A percentile compares a stretch with the other conserved stretches of the same genome.
Evolutionary conservation across 2,797 vertebrate species (phyloP).

Genomic region (Gymnothorax reevesii): DNA sequence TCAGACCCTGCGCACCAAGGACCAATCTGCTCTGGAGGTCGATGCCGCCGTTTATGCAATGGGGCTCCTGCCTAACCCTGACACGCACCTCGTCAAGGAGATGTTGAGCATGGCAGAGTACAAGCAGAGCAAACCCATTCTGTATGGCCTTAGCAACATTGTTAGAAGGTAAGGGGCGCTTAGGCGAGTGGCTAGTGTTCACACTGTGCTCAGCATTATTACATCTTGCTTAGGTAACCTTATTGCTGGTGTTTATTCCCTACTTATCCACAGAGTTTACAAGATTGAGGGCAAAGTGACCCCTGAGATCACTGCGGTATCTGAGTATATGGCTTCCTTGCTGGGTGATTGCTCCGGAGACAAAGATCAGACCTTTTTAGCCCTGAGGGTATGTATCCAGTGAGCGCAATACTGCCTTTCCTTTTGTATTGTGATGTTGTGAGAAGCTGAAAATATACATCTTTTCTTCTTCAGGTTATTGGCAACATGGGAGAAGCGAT

Average conservation of each 20-base stretch:
- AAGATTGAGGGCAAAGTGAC: slow-evolving; percentile 60
- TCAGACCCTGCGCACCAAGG: slow-evolving; percentile 73
- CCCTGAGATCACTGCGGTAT: slow-evolving; percentile 77
- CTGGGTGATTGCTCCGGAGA: slow-evolving; percentile 83
- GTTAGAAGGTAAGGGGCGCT: slow-evolving; percentile 77
- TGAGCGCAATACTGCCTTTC: background rate
- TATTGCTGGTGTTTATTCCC: background rate
- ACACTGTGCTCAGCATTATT: background rate
- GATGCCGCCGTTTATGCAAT: slow-evolving; percentile 81
- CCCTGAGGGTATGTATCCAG: slow-evolving; percentile 78
- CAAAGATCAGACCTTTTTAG: slow-evolving; percentile 81
- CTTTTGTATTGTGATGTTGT: background rate
- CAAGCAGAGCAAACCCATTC: slow-evolving; percentile 81
- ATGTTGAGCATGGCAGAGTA: slow-evolving; percentile 82
- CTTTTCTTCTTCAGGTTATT: slow-evolving; percentile 73
- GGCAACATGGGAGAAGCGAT: slow-evolving; percentile 88
- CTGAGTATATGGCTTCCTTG: slow-evolving; percentile 76
- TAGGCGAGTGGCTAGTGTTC: too few species aligned
- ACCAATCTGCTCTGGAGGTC: slow-evolving; percentile 62
- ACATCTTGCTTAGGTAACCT: background rate
- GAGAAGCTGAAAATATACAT: background rate
- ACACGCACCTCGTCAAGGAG: slow-evolving; percentile 72
- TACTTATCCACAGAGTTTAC: slow-evolving; percentile 69
- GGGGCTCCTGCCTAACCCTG: slow-evolving; percentile 79
- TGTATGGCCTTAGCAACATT: slow-evolving; percentile 84